A percentile compares a stretch with the other conserved stretches of the same genome.
phyloP scores from a whole-genome alignment of 2,888 invertebrate genomes.

The Drosophila niveifrons region DNA sequence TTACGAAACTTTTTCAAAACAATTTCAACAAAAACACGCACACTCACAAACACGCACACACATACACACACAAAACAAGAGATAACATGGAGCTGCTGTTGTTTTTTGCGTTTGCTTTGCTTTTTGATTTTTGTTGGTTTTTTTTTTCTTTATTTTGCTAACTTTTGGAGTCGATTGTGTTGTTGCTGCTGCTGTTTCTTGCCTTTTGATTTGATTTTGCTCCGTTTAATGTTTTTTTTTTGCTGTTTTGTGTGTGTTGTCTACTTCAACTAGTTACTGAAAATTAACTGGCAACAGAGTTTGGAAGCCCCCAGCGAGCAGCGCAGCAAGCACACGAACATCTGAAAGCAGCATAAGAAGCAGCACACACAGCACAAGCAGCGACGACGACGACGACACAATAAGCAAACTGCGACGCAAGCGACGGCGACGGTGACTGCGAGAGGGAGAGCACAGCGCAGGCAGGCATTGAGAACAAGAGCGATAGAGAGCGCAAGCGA shows the following conservation, averaged over 20 bases:
- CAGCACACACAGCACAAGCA: constrained; percentile 34
- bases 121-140: constrained; percentile 30
- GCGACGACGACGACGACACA: constrained; percentile 32
- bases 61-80: constrained; percentile 8
- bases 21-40: constrained; percentile 56
- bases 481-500: constrained; percentile 31
- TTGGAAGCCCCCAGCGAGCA: constrained; percentile 61
- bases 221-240: constrained; percentile 36
- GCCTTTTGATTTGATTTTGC: constrained; percentile 45
- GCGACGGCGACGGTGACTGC: constrained; percentile 12
- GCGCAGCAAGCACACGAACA: constrained; percentile 63
- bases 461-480: constrained; percentile 39
- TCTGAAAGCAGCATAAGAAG: constrained; percentile 68
- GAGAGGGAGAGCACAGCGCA: constrained; percentile 31
- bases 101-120: constrained; percentile 34
- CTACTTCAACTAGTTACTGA: constrained; percentile 80
- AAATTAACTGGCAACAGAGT: constrained; percentile 78
- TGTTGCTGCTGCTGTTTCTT: constrained; percentile 34
- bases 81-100: constrained; percentile 36
- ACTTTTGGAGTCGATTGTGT: constrained; percentile 32
- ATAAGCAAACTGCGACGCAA: constrained; percentile 20
- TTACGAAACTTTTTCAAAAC: constrained; percentile 61
- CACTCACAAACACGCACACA: constrained; percentile 16
- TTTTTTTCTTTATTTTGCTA: constrained; percentile 50
- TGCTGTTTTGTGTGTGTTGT: constrained; percentile 60